These are phyloP conservation scores for Gymnobelideus leadbeateri DNA, from an alignment of 2,113 vertebrate species.

Conservation along the genomic window DNA sequence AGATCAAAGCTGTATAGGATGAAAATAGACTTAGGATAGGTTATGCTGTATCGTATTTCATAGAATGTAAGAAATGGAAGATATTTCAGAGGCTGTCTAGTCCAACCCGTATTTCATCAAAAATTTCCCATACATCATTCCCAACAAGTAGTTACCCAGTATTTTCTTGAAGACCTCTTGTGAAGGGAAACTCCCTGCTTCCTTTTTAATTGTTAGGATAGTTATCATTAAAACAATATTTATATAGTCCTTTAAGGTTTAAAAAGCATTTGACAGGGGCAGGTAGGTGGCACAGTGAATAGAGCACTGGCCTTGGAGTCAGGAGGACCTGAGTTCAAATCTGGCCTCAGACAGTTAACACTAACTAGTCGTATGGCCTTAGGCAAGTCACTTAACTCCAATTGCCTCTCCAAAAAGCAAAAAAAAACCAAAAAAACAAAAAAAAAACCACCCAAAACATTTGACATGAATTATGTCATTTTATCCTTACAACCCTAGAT, in stretches of 20 bases:
- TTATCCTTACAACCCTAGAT: neutral
- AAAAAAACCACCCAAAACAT: too few species aligned
- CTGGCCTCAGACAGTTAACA: too few species aligned
- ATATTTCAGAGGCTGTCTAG: neutral
- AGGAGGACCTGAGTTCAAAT: too few species aligned
- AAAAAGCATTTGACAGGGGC: neutral
- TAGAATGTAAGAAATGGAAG: neutral
- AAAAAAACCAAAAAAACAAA: too few species aligned
- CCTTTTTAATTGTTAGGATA: neutral
- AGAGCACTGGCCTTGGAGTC: too few species aligned
- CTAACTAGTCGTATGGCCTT: too few species aligned
- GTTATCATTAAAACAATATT: neutral
- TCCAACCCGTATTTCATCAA: neutral
- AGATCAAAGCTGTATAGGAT: neutral
- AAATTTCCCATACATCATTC: neutral
- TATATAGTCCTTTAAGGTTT: neutral
- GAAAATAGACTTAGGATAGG: neutral
- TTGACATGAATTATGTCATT: neutral
- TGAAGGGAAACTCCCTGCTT: neutral
- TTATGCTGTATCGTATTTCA: neutral
- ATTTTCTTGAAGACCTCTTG: neutral
- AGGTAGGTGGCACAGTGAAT: too few species aligned
- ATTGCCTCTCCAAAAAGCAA: too few species aligned
- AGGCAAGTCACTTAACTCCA: too few species aligned
- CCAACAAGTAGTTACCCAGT: neutral